phyloP scores from a whole-genome alignment of 1,140 invertebrate species.

The Pseudomyrmex sp. region DNA sequence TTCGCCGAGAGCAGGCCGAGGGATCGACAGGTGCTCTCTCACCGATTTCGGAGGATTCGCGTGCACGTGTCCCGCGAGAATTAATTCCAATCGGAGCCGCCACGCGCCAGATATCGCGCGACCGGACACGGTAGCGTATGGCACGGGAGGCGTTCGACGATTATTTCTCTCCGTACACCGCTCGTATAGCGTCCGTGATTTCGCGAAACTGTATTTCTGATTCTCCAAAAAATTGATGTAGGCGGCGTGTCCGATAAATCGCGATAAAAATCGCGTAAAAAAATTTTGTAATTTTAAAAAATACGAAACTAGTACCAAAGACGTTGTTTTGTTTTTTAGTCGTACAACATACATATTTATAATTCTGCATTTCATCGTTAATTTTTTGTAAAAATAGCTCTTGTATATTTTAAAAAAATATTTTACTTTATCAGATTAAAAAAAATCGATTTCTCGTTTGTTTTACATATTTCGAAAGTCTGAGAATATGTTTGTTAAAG shows the following conservation, averaged over 20 bases:
- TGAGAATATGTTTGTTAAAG: too few species aligned
- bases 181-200: not conserved
- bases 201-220: not conserved
- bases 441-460: too few species aligned
- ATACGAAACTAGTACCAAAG: not conserved
- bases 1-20: slow-evolving; percentile 24
- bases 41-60: slow-evolving; percentile 1
- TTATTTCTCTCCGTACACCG: not conserved
- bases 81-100: slow-evolving; percentile 32
- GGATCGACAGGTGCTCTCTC: slow-evolving; percentile 48
- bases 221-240: not conserved
- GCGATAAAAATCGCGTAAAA: not conserved
- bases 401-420: too few species aligned
- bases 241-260: not conserved
- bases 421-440: too few species aligned
- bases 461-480: too few species aligned
- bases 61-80: slow-evolving; percentile 30
- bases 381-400: too few species aligned
- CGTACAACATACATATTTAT: too few species aligned
- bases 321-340: not conserved
- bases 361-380: too few species aligned
- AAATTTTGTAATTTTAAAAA: not conserved
- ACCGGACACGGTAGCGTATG: slow-evolving; percentile 8
- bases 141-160: slow-evolving; percentile 1
- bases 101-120: slow-evolving; percentile 34